These are phyloP conservation scores for Microcebus jonahi DNA, from an alignment of 2,113 vertebrate genomes.

Conservation along the genomic window DNA sequence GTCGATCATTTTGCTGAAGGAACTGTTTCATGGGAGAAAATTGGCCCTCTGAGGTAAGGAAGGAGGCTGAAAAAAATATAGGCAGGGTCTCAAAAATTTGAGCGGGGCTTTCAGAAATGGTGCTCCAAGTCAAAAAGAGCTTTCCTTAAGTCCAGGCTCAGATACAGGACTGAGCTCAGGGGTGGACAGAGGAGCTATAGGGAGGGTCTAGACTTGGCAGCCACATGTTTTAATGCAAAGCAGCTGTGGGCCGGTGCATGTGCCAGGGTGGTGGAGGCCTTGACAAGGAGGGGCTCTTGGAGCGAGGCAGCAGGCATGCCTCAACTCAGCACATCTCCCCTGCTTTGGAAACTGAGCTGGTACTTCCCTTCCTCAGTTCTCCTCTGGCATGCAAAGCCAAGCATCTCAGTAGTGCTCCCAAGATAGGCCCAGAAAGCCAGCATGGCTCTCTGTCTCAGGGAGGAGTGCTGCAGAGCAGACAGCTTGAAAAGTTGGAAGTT, in stretches of 20 bases:
- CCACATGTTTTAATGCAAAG: neutral
- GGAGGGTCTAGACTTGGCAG: neutral
- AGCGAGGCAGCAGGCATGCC: neutral
- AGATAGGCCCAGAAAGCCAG: neutral
- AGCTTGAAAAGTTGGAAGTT: neutral
- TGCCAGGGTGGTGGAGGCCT: neutral
- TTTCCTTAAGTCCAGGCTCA: neutral
- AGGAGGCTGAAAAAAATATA: neutral
- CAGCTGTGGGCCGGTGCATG: fast-evolving
- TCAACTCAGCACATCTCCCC: neutral
- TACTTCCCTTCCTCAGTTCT: neutral
- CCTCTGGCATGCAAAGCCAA: neutral
- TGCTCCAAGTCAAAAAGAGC: neutral
- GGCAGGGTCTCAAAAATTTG: neutral
- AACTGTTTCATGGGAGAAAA: neutral
- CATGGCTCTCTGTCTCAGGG: neutral
- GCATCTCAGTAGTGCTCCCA: neutral
- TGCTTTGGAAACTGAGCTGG: neutral
- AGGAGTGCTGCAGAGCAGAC: neutral
- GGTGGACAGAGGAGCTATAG: neutral
- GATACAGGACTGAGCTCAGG: neutral
- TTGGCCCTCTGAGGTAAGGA: neutral
- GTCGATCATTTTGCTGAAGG: neutral
- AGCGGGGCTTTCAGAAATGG: neutral
- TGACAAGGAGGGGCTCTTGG: neutral